phyloP scores from a whole-genome alignment of 2,888 invertebrate species.

The Drosophila planitibia region DNA sequence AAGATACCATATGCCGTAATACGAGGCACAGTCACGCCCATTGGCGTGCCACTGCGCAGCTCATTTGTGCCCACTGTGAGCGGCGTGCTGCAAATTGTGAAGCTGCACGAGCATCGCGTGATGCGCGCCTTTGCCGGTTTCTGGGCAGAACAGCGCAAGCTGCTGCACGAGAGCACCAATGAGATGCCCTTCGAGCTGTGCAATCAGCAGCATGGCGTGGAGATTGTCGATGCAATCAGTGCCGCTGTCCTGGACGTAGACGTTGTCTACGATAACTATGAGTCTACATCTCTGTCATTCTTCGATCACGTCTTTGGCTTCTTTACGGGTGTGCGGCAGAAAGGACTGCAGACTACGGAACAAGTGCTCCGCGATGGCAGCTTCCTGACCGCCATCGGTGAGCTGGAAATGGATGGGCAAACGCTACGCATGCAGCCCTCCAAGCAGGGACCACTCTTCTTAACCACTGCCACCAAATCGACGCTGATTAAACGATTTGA shows the following conservation, averaged over 20 bases:
- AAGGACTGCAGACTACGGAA: slow-evolving; percentile 94
- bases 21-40: slow-evolving; percentile 90
- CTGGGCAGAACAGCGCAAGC: slow-evolving; percentile 93
- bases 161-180: slow-evolving; percentile 92
- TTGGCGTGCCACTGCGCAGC: slow-evolving; percentile 91
- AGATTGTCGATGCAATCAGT: slow-evolving; percentile 91
- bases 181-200: slow-evolving; percentile 92
- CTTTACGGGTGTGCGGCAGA: slow-evolving; percentile 92
- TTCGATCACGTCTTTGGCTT: slow-evolving; percentile 94
- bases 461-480: slow-evolving; percentile 92
- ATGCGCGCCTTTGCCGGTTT: slow-evolving; percentile 94
- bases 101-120: slow-evolving; percentile 92
- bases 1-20: slow-evolving; percentile 91
- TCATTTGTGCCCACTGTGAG: slow-evolving; percentile 90
- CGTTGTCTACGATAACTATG: slow-evolving; percentile 92
- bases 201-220: slow-evolving; percentile 88
- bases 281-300: slow-evolving; percentile 90
- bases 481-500: slow-evolving; percentile 91
- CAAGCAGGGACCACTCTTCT: slow-evolving; percentile 89
- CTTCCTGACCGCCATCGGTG: slow-evolving; percentile 92
- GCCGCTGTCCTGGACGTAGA: slow-evolving; percentile 91
- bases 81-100: slow-evolving; percentile 92
- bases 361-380: slow-evolving; percentile 93
- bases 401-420: slow-evolving; percentile 89
- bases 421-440: slow-evolving; percentile 91